Evolutionary conservation across 1,140 invertebrate genomes (phyloP), one percentile per base, ranked within the genome.

Genomic region (Fragariocoptes setiger): DNA sequence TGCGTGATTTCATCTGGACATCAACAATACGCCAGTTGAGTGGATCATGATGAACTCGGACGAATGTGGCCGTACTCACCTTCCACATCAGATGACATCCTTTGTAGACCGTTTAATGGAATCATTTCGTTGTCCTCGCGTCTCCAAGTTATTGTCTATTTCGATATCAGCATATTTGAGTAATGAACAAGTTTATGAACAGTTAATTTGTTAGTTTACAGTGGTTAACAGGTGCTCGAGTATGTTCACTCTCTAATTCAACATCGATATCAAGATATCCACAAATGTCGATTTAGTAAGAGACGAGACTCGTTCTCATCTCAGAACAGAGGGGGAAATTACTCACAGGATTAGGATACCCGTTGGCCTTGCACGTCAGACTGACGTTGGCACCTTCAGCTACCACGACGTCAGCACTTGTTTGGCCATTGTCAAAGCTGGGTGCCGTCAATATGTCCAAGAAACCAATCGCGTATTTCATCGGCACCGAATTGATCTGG

Each of bases 381-480:
- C 71, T 76, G 40, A 85, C 76, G 58, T 86, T 83, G 43, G 76
- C 67, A 41, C 74, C 75, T 62, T 88, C 80, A 17, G 77, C 65
- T 17, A 82, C 77, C 49, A 85, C 79, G 21, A 80, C 72, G 56
- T 85, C 78, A 8, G 8, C 25, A 8, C n/a, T n/a, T n/a, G n/a
- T n/a, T n/a, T n/a, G n/a, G n/a, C n/a, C n/a, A n/a, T n/a, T n/a
- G n/a, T 8, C 25, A n/a, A 31, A 31, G 25, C 8, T n/a, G 25
- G 25, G 25, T n/a, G 25, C 8, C 25, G 25, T 31, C 25, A 31
- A n/a, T 49, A 92, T 77, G 54, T 83, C 73, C 16, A 92, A 62
- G 56, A 78, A 83, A 43, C 78, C 83, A 47, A 78, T 77, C 54
- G 82, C 76, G 16, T 80, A 41, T 73, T 76, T 20, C 75, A 86